These are phyloP conservation scores for Gambusia yucatana DNA, from an alignment of 2,797 vertebrate genomes.

Conservation along the genomic window DNA sequence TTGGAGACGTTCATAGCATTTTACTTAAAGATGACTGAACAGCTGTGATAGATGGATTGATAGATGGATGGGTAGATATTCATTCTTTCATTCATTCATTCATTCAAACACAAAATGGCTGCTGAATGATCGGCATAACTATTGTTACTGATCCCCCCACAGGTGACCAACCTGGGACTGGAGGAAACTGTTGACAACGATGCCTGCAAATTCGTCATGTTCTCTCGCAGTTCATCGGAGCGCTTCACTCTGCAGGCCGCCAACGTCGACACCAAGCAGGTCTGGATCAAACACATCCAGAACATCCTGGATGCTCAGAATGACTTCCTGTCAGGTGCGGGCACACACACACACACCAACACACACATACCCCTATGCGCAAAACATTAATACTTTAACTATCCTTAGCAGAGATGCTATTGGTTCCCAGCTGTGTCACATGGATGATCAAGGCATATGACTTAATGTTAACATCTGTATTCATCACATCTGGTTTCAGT, in stretches of 20 bases:
- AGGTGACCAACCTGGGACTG: conserved; percentile 92
- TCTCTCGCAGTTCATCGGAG: conserved; percentile 90
- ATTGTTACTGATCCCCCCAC: background rate
- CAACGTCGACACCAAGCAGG: conserved; percentile 92
- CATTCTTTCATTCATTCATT: no score
- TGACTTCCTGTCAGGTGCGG: conserved; percentile 92
- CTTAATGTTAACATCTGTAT: no score
- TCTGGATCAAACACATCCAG: conserved; percentile 93
- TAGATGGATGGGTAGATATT: background rate
- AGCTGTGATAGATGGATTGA: background rate
- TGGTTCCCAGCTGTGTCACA: background rate
- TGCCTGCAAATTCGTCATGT: conserved; percentile 93
- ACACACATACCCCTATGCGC: background rate
- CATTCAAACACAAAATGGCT: background rate
- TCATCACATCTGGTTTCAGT: background rate
- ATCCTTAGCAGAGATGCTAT: background rate
- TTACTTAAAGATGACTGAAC: background rate
- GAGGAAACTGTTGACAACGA: conserved; percentile 92
- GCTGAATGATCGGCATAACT: background rate
- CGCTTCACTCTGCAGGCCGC: conserved; percentile 93
- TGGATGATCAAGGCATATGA: background rate
- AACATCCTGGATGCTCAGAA: conserved; percentile 92
- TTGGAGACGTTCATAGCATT: background rate
- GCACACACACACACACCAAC: background rate
- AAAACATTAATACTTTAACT: background rate